These are phyloP conservation scores for Paracyclopina nana DNA, from an alignment of 1,140 invertebrate species.

Conservation along the genomic window DNA sequence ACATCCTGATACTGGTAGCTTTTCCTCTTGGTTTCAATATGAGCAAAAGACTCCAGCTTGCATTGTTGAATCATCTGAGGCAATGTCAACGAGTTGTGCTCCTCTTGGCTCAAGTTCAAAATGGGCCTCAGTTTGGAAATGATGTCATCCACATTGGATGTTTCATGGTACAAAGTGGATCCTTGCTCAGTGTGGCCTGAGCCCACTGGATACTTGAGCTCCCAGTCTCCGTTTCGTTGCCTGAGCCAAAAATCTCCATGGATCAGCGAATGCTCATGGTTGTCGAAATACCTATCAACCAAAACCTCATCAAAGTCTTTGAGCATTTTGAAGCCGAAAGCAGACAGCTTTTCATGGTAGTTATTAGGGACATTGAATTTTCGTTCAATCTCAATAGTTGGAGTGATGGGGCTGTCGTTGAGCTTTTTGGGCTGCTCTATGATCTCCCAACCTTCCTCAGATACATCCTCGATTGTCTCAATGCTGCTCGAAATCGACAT, in stretches of 20 bases:
- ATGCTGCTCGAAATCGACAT: too few species aligned
- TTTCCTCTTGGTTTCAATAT: background rate
- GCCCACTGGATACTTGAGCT: conserved; percentile 2
- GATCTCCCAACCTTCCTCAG: too few species aligned
- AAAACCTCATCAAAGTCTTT: background rate
- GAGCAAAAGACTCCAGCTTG: background rate
- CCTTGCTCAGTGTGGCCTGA: background rate
- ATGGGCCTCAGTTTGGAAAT: background rate
- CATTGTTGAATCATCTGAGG: background rate
- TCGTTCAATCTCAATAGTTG: background rate
- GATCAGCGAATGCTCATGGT: background rate
- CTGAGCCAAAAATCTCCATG: background rate
- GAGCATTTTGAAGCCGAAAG: background rate
- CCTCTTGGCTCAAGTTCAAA: background rate
- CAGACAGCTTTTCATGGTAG: background rate
- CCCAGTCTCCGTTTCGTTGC: background rate
- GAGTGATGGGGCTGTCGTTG: background rate
- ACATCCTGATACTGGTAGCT: background rate
- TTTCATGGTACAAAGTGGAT: conserved; percentile 4
- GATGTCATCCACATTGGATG: conserved; percentile 2
- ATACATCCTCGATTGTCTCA: too few species aligned
- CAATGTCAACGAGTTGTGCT: background rate
- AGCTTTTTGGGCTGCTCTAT: too few species aligned
- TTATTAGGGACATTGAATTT: conserved; percentile 2
- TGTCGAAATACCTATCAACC: background rate